Percentiles rank a stretch among this genome's conserved stretches.
These are phyloP conservation scores for Hermaeophaga mercurialis DNA, from an alignment of 2,888 invertebrate genomes.

Conservation along the genomic window DNA sequence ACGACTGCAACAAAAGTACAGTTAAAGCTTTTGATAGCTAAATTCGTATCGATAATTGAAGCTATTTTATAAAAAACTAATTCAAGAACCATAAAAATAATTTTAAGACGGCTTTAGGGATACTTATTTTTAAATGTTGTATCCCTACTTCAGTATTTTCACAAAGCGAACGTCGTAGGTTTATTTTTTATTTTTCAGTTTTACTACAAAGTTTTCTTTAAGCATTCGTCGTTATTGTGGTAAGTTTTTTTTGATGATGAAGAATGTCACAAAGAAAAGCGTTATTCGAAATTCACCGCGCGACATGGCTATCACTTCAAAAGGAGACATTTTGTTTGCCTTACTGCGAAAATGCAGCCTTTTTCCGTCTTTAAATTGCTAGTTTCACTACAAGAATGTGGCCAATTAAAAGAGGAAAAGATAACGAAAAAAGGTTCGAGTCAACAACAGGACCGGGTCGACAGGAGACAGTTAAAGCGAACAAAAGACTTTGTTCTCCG, in stretches of 20 bases:
- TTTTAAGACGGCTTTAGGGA: too few relatives aligned
- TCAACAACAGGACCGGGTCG: slow-evolving; percentile 23
- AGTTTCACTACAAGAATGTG: slow-evolving; percentile 37
- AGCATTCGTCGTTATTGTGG: not conserved
- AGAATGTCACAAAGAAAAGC: slow-evolving; percentile 8
- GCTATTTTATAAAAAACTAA: too few relatives aligned
- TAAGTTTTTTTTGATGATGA: not conserved
- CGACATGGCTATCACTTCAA: slow-evolving; percentile 31
- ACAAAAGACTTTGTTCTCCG: not conserved
- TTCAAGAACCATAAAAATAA: too few relatives aligned
- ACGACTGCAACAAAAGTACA: slow-evolving; percentile 31
- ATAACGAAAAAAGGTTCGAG: slow-evolving; percentile 33
- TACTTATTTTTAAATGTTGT: too few relatives aligned
- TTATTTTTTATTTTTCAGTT: not conserved
- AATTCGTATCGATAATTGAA: too few relatives aligned
- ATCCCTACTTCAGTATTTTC: too few relatives aligned
- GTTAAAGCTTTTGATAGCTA: too few relatives aligned
- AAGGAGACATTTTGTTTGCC: slow-evolving; percentile 34
- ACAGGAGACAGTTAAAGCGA: not conserved
- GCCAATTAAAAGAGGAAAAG: slow-evolving; percentile 37
- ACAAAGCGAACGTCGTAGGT: too few relatives aligned
- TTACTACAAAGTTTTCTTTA: not conserved
- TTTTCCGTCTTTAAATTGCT: slow-evolving; percentile 30
- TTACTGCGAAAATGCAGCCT: slow-evolving; percentile 26
- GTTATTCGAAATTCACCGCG: slow-evolving; percentile 28